Base-by-base conservation (phyloP, 2,113 vertebrate species). In the Morone chrysops region DNA sequence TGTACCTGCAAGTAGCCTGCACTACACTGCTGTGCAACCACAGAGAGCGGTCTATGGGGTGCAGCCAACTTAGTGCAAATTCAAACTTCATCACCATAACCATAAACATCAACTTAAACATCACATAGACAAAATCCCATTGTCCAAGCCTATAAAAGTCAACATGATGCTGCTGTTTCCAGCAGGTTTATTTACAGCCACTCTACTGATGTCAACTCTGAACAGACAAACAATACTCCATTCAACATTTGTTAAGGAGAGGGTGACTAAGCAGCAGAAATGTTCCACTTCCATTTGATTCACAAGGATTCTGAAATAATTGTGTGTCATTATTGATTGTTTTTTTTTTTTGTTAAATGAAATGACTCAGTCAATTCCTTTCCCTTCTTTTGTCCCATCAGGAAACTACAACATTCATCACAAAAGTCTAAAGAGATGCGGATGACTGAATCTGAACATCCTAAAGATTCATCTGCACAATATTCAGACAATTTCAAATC, bases 321-420 rank as follows among this genome's bases (percentile, higher is more conserved):
- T 8, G 59, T 8, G 25, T 6, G 6, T 62, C 11, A 22, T 8
- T 47, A 57, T 18, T 22, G 18, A 8, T 36, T 36, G 8, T 62
- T 62, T 54, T 70, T 22, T 56, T 61, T 47, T 63, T 16, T 69
- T 17, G 22, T 9, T 36, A 36, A 38, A 14, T 4, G 17, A 61
- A 47, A n/a, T 40, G 3, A 13, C 38, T 65, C 10, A 54, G 7
- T 40, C 0, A n/a, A 18, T 77, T 56, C 4, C 53, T 54, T 65
- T 61, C 1, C 7, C 41, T 12, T 84, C 12, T 76, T 80, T 63
- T 67, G 22, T 14, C 36, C 38, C 9, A 18, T 13, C 83, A 99
- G 98, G 90, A 99, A 98, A 85, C 96, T 97, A 75, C 95, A 80
- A 50, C 80, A 62, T 51, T 70, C 94, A 95, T 96, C 96, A 76